Base-by-base conservation (phyloP, 2,888 invertebrate genomes). In the Lasioglossum leucozonium region DNA sequence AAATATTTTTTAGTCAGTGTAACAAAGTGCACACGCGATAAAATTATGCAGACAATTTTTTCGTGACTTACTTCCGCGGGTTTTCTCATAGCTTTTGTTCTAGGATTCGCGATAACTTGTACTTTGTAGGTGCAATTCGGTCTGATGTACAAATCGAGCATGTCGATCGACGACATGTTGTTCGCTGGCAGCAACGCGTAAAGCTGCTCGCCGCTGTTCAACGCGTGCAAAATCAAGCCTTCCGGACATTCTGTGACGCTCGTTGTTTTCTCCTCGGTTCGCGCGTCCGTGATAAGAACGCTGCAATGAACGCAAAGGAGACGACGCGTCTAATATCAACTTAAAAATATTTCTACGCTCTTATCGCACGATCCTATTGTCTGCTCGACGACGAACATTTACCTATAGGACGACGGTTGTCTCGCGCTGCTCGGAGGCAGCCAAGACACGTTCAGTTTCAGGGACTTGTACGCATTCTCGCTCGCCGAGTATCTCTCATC, bases 21-120 rank as follows among this genome's bases (percentile, higher is more conserved):
- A 55, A n/a, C 11, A 55, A 11, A 55, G 4, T 55, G 22, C 22
- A 22, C 18, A 3, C 8, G 6, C 51, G 22, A 2, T 51, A 51
- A 51, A 51, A 51, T 51, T 0, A 47, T 22, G 6, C 2, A 6
- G 6, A 47, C n/a, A n/a, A 51, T 51, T 51, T 47, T 47, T 8
- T 18, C 34, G 42, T 42, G 3, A 77, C 71, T 73, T 81, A 89
- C 89, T 75, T 89, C 82, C 2, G 87, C 10, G 16, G 40, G 30
- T 37, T 90, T 85, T n/a, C 71, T 42, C 10, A 72, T 82, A 2
- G 85, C 81, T 79, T 90, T 90, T 34, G 40, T 86, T 74, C 93
- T 91, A 26, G 94, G 94, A 91, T 94, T 93, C 5, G 94, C 93
- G 58, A 90, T 88, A 69, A 94, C 92, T 82, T 93, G 88, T 55